Evolutionary conservation across 2,797 vertebrate species (phyloP), one percentile per base, ranked within the genome.

Genomic region (Microcaecilia unicolor): DNA sequence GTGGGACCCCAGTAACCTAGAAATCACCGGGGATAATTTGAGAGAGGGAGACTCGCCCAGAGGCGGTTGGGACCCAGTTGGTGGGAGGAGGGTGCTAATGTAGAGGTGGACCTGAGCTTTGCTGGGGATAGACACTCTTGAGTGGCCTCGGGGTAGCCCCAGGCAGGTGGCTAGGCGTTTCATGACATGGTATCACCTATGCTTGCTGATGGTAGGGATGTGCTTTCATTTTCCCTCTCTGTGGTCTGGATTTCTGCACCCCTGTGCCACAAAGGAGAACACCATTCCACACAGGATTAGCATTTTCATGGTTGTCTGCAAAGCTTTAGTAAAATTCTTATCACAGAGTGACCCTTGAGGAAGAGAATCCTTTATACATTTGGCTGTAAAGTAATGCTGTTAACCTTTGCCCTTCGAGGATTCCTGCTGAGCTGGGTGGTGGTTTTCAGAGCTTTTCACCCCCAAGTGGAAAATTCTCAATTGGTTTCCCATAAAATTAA

Each of bases 401-500:
- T 50, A 44, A 50, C 42, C 50, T 41, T 38, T 28, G 40, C 37
- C 39, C 43, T 46, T 36, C 44, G 26, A 26, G 30, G 37, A 35
- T 33, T 22, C 32, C 58, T 28, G 26, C 37, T 40, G 42, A 34
- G 43, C 43, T 20, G 31, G 32, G 33, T 36, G 31, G 29, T 19
- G 45, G 21, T 41, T 50, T 34, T 19, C 34, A 44, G 44, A 38
- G 23, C 37, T n/a, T 41, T 41, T 41, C 35, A 9, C 20, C n/a
- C n/a, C n/a, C n/a, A n/a, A n/a, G n/a, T 32, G 10, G 20, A 32
- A 30, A 48, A 35, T 55, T 51, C n/a, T 44, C 44, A 50, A 59
- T 55, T 29, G 37, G 37, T 23, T 59, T 59, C 43, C 43, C 40
- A 45, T 56, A 55, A 59, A 41, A 38, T 28, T 39, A 51, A 41